Conservation (phyloP, 1,140 invertebrate species). For the Grapholita molesta region DNA sequence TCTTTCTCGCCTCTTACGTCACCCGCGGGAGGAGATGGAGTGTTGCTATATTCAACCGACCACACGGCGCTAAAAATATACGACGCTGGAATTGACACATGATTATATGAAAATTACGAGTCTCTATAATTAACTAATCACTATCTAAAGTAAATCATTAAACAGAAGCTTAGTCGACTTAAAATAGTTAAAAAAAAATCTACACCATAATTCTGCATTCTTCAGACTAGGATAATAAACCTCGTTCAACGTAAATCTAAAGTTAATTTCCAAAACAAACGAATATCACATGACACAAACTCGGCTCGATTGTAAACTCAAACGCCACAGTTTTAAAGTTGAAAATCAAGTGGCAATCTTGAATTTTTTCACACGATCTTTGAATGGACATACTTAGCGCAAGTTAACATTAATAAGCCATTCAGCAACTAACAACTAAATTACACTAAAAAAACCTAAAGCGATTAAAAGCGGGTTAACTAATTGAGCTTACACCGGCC, state of each 20-base stretch:
- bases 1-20: no score
- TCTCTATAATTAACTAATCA: not conserved
- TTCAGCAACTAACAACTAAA: not conserved
- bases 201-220: not conserved
- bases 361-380: not conserved
- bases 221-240: not conserved
- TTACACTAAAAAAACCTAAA: not conserved
- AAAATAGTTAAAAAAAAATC: not conserved
- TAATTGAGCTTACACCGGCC: not conserved
- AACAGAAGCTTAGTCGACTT: not conserved
- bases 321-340: not conserved
- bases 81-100: no score
- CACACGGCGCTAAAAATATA: no score
- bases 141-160: not conserved
- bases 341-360: not conserved
- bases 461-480: not conserved
- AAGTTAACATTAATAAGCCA: constrained; percentile 1
- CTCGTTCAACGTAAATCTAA: not conserved
- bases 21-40: no score
- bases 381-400: not conserved
- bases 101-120: no score
- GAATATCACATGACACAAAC: not conserved
- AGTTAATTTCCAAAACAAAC: not conserved
- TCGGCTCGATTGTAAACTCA: not conserved
- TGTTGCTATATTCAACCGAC: no score